phyloP scores from a whole-genome alignment of 1,140 invertebrate species.

The Papilio aristodemus region DNA sequence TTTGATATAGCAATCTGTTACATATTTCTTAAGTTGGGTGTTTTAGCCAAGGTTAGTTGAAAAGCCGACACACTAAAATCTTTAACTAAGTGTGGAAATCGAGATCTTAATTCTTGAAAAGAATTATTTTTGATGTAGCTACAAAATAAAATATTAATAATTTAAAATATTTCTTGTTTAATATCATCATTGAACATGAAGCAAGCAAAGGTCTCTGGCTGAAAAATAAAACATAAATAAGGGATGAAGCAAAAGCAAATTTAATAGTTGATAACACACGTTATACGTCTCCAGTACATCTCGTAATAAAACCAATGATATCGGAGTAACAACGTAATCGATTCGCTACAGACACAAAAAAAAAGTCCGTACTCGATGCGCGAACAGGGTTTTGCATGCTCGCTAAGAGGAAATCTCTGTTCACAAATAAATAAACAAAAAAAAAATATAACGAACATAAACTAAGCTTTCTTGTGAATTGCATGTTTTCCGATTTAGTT shows the following conservation, averaged over 20 bases:
- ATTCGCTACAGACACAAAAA: slow-evolving; percentile 27
- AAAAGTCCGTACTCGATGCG: slow-evolving; percentile 5
- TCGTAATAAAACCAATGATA: slow-evolving; percentile 15
- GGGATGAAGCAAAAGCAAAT: background rate
- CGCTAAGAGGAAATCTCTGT: slow-evolving; percentile 33
- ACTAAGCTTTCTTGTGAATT: slow-evolving; percentile 31
- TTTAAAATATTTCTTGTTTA: no score
- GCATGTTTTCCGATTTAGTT: slow-evolving; percentile 31
- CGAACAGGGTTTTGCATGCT: slow-evolving; percentile 25
- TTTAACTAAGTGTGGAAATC: no score
- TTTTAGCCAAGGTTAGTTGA: no score
- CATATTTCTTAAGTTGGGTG: no score
- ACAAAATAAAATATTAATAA: no score
- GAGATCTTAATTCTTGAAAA: no score
- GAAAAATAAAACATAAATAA: background rate
- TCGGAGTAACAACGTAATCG: slow-evolving; percentile 23
- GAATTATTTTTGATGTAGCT: no score
- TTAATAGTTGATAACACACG: background rate
- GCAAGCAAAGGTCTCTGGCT: background rate
- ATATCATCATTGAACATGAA: no score
- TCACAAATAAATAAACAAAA: slow-evolving; percentile 24
- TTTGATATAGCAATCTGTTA: no score
- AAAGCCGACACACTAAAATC: no score
- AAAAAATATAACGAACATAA: background rate
- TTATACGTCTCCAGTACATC: background rate